phyloP scores from a whole-genome alignment of 2,888 invertebrate genomes.

The Hyalella azteca region DNA sequence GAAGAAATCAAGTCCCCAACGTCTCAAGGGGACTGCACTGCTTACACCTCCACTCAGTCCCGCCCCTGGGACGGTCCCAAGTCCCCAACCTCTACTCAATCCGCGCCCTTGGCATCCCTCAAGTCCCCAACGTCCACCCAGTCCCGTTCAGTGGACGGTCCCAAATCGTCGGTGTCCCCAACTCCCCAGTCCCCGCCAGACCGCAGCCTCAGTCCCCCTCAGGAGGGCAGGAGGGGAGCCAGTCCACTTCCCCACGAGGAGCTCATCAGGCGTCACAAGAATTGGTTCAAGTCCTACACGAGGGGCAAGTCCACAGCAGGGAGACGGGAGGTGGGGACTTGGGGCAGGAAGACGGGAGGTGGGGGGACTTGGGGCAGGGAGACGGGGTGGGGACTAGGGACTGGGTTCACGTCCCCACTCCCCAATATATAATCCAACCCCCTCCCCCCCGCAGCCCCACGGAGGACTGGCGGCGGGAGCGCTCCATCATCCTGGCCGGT shows the following conservation, averaged over 20 bases:
- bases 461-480: constrained; percentile 42
- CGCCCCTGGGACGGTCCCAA: too few relatives aligned
- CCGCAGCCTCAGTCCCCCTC: constrained; percentile 63
- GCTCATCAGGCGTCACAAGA: constrained; percentile 86
- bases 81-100: too few relatives aligned
- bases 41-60: too few relatives aligned
- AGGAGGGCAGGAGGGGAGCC: constrained; percentile 80
- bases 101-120: too few relatives aligned
- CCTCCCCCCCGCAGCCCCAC: constrained; percentile 40
- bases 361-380: neutral
- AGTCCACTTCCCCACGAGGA: constrained; percentile 70
- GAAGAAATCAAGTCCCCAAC: too few relatives aligned
- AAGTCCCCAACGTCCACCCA: neutral
- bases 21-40: too few relatives aligned
- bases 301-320: constrained; percentile 45
- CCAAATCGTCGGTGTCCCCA: neutral
- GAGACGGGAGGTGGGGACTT: neutral
- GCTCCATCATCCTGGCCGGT: constrained; percentile 34
- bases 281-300: constrained; percentile 90
- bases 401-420: neutral
- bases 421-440: too few relatives aligned
- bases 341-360: neutral
- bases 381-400: neutral
- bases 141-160: constrained; percentile 1
- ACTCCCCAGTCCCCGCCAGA: neutral